These are phyloP conservation scores for Griposia aprilina DNA, from an alignment of 2,888 invertebrate species.

Conservation along the genomic window DNA sequence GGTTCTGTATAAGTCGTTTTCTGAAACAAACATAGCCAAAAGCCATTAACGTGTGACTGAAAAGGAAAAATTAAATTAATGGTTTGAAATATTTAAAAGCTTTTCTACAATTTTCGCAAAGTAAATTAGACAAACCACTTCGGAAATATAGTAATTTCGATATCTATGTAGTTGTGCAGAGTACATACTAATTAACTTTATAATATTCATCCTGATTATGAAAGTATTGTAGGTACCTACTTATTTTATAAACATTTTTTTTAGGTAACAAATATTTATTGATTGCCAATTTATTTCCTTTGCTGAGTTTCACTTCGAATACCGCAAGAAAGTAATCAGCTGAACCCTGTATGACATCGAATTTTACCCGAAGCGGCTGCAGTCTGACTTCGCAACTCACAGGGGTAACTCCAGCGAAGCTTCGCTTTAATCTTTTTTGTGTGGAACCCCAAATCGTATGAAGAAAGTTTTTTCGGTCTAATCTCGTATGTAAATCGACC, in stretches of 20 bases:
- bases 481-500: slow-evolving; percentile 87
- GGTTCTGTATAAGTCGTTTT: slow-evolving; percentile 48
- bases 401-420: background rate
- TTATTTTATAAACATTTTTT: background rate
- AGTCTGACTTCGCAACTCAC: slow-evolving; percentile 6
- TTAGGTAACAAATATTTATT: background rate
- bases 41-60: background rate
- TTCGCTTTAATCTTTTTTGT: slow-evolving; percentile 35
- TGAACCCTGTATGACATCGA: background rate
- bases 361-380: background rate
- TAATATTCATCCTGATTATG: background rate
- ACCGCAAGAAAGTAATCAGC: background rate
- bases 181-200: background rate
- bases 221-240: no score
- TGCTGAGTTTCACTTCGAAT: background rate
- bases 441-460: slow-evolving; percentile 67
- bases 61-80: background rate
- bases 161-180: background rate
- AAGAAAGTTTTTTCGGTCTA: slow-evolving; percentile 76
- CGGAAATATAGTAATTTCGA: background rate
- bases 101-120: background rate
- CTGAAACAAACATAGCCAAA: background rate
- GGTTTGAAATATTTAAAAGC: background rate
- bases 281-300: background rate
- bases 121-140: background rate